Conservation (phyloP, 1,140 invertebrate species). For the Micrasema minimum region DNA sequence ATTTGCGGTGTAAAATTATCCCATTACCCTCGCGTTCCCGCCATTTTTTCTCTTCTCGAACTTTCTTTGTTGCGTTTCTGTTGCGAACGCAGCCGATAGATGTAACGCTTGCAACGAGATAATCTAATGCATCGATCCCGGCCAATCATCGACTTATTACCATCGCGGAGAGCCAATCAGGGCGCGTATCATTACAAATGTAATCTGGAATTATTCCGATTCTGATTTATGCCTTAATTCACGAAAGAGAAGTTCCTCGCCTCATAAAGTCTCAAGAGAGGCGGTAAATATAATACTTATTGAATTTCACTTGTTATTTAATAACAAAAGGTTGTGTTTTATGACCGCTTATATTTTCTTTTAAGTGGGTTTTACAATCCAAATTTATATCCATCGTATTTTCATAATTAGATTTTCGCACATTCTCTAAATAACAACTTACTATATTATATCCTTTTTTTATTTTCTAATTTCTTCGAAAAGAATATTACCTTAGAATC, state of each 20-base stretch:
- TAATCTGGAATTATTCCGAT: conserved; percentile 16
- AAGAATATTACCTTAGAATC: too few relatives aligned
- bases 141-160: conserved; percentile 43
- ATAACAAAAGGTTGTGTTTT: too few relatives aligned
- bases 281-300: too few relatives aligned
- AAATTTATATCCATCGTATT: too few relatives aligned
- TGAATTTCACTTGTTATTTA: too few relatives aligned
- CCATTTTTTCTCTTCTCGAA: conserved; percentile 32
- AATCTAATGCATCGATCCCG: conserved; percentile 34
- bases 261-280: neutral
- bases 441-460: too few relatives aligned
- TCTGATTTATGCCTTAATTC: too few relatives aligned
- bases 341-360: too few relatives aligned
- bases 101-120: conserved; percentile 35
- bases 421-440: too few relatives aligned
- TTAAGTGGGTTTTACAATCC: too few relatives aligned
- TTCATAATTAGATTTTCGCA: too few relatives aligned
- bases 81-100: conserved; percentile 35
- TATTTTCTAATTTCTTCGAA: too few relatives aligned
- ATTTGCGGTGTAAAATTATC: conserved; percentile 45
- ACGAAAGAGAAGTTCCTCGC: neutral
- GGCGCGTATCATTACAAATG: conserved; percentile 27
- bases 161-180: conserved; percentile 24
- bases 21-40: conserved; percentile 36
- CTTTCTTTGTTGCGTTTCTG: conserved; percentile 34